These are phyloP conservation scores for Ectemnius continuus DNA, from an alignment of 2,888 invertebrate species.

Conservation along the genomic window DNA sequence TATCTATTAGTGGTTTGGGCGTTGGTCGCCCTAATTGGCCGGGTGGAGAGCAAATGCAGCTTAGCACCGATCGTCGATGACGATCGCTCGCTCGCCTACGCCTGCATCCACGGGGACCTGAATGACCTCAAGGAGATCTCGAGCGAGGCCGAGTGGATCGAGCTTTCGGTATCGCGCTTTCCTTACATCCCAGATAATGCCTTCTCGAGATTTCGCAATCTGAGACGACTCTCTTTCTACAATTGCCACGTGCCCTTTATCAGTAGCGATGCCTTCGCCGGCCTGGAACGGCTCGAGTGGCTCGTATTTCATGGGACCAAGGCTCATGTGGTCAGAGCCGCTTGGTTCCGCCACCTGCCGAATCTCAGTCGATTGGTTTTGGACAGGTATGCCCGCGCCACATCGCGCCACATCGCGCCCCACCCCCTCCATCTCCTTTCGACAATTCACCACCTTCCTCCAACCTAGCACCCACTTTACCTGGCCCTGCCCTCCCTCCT, in stretches of 20 bases:
- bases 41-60: slow-evolving; percentile 61
- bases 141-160: slow-evolving; percentile 67
- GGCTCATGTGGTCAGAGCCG: slow-evolving; percentile 51
- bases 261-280: slow-evolving; percentile 60
- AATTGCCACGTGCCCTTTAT: slow-evolving; percentile 64
- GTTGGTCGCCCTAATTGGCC: slow-evolving; percentile 61
- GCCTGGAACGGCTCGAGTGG: slow-evolving; percentile 62
- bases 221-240: slow-evolving; percentile 65
- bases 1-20: slow-evolving; percentile 56
- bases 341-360: slow-evolving; percentile 56
- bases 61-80: slow-evolving; percentile 54
- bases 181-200: slow-evolving; percentile 56
- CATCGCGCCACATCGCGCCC: no score
- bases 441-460: no score
- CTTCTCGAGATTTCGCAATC: slow-evolving; percentile 58
- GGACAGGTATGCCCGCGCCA: slow-evolving; percentile 48
- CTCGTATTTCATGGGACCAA: slow-evolving; percentile 63
- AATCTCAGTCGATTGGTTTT: slow-evolving; percentile 59
- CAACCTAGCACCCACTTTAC: no score
- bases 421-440: slow-evolving; percentile 11
- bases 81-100: slow-evolving; percentile 65
- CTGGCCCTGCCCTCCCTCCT: no score
- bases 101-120: slow-evolving; percentile 62
- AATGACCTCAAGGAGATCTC: slow-evolving; percentile 60
- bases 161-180: slow-evolving; percentile 67